Base-by-base conservation (phyloP, 2,113 vertebrate species). In the Tricholaema leucomelas region DNA sequence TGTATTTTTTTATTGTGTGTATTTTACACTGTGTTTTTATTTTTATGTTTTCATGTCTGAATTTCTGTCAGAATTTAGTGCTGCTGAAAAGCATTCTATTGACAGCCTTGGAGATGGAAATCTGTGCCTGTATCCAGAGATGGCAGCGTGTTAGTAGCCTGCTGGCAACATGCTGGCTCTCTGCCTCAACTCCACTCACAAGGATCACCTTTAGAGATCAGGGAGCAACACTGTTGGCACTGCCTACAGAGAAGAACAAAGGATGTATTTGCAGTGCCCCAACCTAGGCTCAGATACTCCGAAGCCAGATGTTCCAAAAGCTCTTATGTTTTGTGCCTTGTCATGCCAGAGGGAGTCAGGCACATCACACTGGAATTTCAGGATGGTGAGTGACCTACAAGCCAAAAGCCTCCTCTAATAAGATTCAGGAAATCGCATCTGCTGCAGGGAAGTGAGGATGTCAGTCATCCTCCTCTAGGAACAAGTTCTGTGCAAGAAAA, bases 11-110 rank as follows among this genome's bases (percentile, higher is more conserved):
- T 96, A 96, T 81, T 54, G 88, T 80, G 81, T 77, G 28, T 58
- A 74, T 91, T 94, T 83, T 93, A 93, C 79, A 83, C 79, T 1
- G 0, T 89, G 84, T 91, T 96, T 94, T 95, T 94, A 92, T 94
- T 93, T 95, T 95, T 93, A 93, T 87, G 85, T 91, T 96, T 95
- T 93, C 72, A 65, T 80, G 89, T 94, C 80, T 0, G 1, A 74
- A 69, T 74, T 95, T 94, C 85, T 63, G 75, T 61, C 76, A 77
- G 85, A 96, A 91, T 93, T 94, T 95, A 94, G 87, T 83, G 92
- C 91, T 85, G 75, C 72, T 56, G 84, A 38, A 94, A 94, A 93
- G 79, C 48, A 44, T 60, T 80, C 24, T 81, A 83, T 92, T 1
- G 21, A 81, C 95, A 91, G 35, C 31, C 21, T 27, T 0, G 0